Conservation (phyloP, 1,140 invertebrate genomes). For the Periplaneta americana region DNA sequence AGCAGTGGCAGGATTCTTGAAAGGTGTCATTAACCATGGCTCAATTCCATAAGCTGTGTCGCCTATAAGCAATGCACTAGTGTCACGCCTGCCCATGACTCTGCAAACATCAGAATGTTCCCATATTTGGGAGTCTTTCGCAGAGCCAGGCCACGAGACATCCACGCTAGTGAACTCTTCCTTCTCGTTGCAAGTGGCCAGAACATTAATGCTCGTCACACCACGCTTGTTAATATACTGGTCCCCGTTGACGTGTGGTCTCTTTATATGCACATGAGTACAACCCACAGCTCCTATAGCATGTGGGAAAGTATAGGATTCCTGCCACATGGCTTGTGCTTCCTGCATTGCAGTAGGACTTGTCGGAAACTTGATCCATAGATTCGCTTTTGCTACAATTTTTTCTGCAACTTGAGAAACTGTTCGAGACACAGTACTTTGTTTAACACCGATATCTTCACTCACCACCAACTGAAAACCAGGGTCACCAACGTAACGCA, state of each 20-base stretch:
- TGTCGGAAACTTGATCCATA: background rate
- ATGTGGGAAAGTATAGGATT: no score
- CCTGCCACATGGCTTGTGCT: no score
- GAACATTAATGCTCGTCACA: background rate
- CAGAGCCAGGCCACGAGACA: constrained; percentile 5
- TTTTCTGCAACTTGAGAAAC: background rate
- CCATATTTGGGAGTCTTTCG: constrained; percentile 7
- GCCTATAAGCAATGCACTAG: background rate
- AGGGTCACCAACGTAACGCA: background rate
- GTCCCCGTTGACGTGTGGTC: no score
- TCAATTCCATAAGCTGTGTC: background rate
- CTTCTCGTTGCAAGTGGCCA: background rate
- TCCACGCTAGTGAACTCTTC: constrained; percentile 11
- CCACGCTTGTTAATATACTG: background rate
- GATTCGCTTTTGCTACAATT: background rate
- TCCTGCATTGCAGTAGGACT: background rate
- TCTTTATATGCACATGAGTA: no score
- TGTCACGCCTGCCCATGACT: background rate
- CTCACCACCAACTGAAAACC: background rate
- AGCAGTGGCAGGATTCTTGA: background rate
- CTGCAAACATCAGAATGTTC: background rate
- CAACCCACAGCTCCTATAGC: no score
- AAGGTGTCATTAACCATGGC: background rate
- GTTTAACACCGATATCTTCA: background rate
- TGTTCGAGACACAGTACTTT: background rate